Evolutionary conservation across 2,888 invertebrate species (phyloP).

Genomic region (Rhamnusium bicolor): DNA sequence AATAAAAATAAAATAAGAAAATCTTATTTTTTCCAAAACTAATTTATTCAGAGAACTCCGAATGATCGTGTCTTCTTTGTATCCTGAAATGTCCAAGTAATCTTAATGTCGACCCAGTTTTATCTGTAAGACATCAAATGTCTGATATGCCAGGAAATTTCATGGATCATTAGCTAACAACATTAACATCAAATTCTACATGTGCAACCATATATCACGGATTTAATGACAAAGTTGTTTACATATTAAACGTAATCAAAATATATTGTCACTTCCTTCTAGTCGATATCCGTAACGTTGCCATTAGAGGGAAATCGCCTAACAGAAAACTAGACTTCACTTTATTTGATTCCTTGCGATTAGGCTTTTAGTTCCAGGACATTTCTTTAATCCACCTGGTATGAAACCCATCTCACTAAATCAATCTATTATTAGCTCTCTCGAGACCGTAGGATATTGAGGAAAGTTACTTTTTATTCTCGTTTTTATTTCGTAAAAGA

Average conservation of each 20-base stretch:
- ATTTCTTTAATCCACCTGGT: constrained; percentile 33
- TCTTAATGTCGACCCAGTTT: constrained; percentile 14
- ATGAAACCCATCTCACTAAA: constrained; percentile 29
- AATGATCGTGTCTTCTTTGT: neutral
- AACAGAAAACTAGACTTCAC: neutral
- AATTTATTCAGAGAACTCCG: no score
- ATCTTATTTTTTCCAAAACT: no score
- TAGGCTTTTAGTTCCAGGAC: constrained; percentile 31
- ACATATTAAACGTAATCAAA: constrained; percentile 16
- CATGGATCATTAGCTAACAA: constrained; percentile 29
- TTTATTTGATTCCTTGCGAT: constrained; percentile 28
- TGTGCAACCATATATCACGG: constrained; percentile 12
- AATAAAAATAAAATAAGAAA: no score
- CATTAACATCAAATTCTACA: constrained; percentile 13
- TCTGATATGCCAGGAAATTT: constrained; percentile 20
- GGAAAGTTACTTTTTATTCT: constrained; percentile 17
- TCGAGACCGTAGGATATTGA: constrained; percentile 23
- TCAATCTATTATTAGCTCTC: constrained; percentile 32
- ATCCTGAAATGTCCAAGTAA: neutral
- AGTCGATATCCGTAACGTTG: neutral
- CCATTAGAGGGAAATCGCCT: constrained; percentile 12
- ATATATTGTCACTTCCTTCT: neutral
- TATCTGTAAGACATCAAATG: constrained; percentile 23
- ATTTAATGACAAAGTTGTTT: constrained; percentile 25
- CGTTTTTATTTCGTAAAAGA: constrained; percentile 18